Conservation (phyloP, 2,888 invertebrate species). For the Pomacea canaliculata region DNA sequence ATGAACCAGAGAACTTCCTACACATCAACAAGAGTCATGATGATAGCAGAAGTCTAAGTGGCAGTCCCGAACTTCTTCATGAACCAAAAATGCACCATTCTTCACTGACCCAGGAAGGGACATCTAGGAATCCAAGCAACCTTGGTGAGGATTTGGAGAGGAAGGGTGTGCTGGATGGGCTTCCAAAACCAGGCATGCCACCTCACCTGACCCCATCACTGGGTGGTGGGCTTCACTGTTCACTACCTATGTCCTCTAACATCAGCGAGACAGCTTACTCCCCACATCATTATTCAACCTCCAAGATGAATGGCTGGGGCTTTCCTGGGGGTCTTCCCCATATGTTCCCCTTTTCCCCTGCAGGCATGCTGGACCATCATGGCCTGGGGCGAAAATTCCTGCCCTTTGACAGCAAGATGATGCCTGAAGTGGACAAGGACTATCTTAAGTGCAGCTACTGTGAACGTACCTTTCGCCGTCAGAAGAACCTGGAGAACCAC, state of each 20-base stretch:
- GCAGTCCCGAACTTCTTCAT: neutral
- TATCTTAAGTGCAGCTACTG: slow-evolving; percentile 65
- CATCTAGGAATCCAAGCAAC: slow-evolving; percentile 9
- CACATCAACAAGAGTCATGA: slow-evolving; percentile 17
- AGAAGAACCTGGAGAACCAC: slow-evolving; percentile 68
- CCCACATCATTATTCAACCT: slow-evolving; percentile 39
- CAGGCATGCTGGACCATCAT: slow-evolving; percentile 50
- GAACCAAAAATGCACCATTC: neutral
- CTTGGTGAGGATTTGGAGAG: neutral
- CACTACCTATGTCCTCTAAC: slow-evolving; percentile 40
- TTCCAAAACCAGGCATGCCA: slow-evolving; percentile 12
- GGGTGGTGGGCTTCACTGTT: slow-evolving; percentile 34
- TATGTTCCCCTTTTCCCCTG: slow-evolving; percentile 53
- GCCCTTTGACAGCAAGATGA: slow-evolving; percentile 56
- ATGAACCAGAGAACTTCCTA: slow-evolving; percentile 6
- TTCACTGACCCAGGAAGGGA: neutral
- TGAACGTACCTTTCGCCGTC: slow-evolving; percentile 65
- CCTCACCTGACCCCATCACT: slow-evolving; percentile 28
- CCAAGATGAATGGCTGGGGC: slow-evolving; percentile 50
- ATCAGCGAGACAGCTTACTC: slow-evolving; percentile 45
- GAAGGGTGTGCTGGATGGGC: neutral
- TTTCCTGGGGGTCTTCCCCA: slow-evolving; percentile 52
- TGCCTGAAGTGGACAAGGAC: slow-evolving; percentile 52
- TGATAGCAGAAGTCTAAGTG: neutral
- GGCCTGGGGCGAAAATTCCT: slow-evolving; percentile 52